Conservation (phyloP, 1,140 invertebrate genomes). For the Seison nebaliae region DNA sequence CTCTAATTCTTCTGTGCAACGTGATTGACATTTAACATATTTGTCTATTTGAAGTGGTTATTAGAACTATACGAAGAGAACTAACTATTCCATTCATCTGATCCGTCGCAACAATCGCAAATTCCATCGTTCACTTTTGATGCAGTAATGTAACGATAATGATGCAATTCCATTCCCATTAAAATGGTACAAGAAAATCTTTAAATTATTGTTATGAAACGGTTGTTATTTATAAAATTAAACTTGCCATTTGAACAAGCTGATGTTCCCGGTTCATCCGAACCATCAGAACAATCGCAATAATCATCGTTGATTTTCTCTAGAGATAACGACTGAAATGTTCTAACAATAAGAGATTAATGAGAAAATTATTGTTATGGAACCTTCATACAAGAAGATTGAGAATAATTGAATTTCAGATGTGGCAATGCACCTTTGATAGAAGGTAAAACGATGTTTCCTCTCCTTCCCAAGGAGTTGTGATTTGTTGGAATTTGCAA, state of each 20-base stretch:
- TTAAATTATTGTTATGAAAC: neutral
- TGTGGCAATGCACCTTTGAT: too few relatives aligned
- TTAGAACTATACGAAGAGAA: neutral
- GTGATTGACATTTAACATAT: neutral
- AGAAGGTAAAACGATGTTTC: too few relatives aligned
- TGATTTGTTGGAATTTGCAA: too few relatives aligned
- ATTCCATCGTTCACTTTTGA: constrained; percentile 5
- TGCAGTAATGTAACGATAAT: neutral
- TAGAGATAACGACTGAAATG: too few relatives aligned
- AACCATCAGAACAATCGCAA: constrained; percentile 9
- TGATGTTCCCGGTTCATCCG: constrained; percentile 9
- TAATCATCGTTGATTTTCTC: constrained; percentile 11
- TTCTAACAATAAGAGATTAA: too few relatives aligned
- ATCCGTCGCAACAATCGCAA: constrained; percentile 13
- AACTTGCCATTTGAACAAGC: constrained; percentile 6
- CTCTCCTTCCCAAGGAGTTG: too few relatives aligned
- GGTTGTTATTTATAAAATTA: constrained; percentile 6
- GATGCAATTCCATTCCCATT: neutral
- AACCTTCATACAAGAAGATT: too few relatives aligned
- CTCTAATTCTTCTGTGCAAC: too few relatives aligned
- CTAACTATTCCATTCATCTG: neutral
- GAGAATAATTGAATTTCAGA: too few relatives aligned
- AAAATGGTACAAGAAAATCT: neutral
- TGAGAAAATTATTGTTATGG: too few relatives aligned
- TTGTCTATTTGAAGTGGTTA: neutral